Conservation (phyloP, 2,888 invertebrate species). For the Cyclophora albipunctata region DNA sequence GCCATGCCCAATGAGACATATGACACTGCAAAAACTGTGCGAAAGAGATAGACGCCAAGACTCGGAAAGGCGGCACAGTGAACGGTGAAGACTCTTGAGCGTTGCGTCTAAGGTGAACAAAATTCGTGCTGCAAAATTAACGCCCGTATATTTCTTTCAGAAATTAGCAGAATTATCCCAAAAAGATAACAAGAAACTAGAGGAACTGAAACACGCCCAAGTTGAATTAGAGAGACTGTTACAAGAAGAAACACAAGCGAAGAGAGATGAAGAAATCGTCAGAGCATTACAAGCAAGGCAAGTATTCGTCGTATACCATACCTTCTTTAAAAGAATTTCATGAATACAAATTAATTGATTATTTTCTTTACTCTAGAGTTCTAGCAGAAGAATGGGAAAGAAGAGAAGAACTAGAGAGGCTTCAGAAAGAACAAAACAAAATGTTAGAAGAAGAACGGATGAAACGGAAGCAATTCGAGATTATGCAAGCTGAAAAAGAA, state of each 20-base stretch:
- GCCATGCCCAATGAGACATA: background rate
- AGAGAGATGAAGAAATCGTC: constrained; percentile 88
- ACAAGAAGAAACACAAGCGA: constrained; percentile 89
- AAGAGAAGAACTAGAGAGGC: constrained; percentile 84
- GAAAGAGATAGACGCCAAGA: too few relatives aligned
- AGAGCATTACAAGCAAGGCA: constrained; percentile 79
- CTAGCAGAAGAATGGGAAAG: constrained; percentile 90
- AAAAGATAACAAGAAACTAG: constrained; percentile 82
- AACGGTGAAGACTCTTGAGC: too few relatives aligned
- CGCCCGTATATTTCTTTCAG: constrained; percentile 27
- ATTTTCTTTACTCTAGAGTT: constrained; percentile 55
- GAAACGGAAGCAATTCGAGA: constrained; percentile 84
- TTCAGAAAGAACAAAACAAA: constrained; percentile 85
- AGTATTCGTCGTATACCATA: constrained; percentile 1
- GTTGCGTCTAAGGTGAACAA: too few relatives aligned
- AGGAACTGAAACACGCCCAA: constrained; percentile 83
- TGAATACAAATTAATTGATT: background rate
- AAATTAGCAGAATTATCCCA: constrained; percentile 81
- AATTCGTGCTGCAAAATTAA: too few relatives aligned
- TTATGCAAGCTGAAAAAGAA: constrained; percentile 82
- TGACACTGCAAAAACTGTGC: background rate
- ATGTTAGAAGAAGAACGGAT: constrained; percentile 83
- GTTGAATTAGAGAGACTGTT: constrained; percentile 81
- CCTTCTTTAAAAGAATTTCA: background rate
- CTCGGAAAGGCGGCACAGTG: too few relatives aligned